Base-by-base conservation (phyloP, 2,797 vertebrate genomes). In the Lindbergichthys nudifrons region DNA sequence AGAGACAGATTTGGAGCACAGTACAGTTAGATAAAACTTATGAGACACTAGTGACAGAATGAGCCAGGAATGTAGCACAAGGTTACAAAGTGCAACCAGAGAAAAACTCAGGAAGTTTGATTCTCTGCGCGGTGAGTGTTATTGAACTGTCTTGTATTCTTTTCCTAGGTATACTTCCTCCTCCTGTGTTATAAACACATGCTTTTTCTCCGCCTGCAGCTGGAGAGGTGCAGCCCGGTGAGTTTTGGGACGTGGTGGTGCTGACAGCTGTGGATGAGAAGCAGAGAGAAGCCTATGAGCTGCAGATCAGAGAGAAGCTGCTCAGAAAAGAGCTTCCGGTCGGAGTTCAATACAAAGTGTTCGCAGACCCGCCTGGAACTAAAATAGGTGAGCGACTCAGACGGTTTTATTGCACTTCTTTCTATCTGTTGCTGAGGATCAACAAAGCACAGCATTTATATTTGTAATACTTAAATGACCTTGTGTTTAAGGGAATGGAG, bases 161-260 rank as follows among this genome's bases (percentile, higher is more conserved):
- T 3, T 5, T 32, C 59, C 15, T 3, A 48, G 36, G 6, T 36
- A 5, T 12, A 26, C 23, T 11, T 16, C 9, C 21, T 50, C 32
- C 18, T 30, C 13, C 18, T 10, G 52, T 45, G 18, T 30, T 50
- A 45, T 13, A 16, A 52, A 7, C 1, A 3, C n/a, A 14, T 21
- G 43, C 5, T 52, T 12, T 45, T 2, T 62, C 9, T 32, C 39
- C 39, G 0, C 19, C 18, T 68, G 52, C 16, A 97, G 97, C 95
- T 64, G 91, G 73, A 72, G 75, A 87, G 42, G 90, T 94, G 32
- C 65, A 73, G 41, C 13, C 88, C 13, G 94, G 94, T 13, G 87
- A 93, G 84, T 97, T 97, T 62, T 99, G 97, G 97, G 96, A 98
- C 60, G 84, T 95, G 61, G 96, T 98, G 79, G 95, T 92, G 30